Percentiles rank a stretch among this genome's conserved stretches.
These are phyloP conservation scores for Parnassius smintheus DNA, from an alignment of 2,888 invertebrate species.

Conservation along the genomic window DNA sequence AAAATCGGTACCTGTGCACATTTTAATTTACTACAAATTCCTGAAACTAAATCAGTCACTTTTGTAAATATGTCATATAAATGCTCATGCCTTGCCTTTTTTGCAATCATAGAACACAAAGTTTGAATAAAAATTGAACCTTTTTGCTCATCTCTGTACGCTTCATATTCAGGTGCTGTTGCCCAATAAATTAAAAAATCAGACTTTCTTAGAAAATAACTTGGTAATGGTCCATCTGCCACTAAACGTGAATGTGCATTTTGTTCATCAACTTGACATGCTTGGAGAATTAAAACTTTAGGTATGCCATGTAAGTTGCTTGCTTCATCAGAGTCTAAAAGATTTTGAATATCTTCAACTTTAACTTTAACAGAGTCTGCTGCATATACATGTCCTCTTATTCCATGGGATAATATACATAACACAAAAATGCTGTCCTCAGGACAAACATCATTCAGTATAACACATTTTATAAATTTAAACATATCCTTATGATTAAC, in stretches of 20 bases:
- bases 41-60: constrained; percentile 54
- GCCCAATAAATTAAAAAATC: constrained; percentile 71
- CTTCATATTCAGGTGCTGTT: constrained; percentile 67
- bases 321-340: constrained; percentile 59
- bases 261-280: constrained; percentile 62
- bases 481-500: constrained; percentile 55
- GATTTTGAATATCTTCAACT: constrained; percentile 61
- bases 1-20: constrained; percentile 60
- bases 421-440: constrained; percentile 69
- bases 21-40: constrained; percentile 43
- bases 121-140: constrained; percentile 70
- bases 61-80: constrained; percentile 63
- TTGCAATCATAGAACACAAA: constrained; percentile 51
- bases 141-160: constrained; percentile 54
- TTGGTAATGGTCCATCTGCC: constrained; percentile 50
- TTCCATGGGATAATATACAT: constrained; percentile 71
- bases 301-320: constrained; percentile 55
- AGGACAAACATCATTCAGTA: constrained; percentile 46
- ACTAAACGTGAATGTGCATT: constrained; percentile 40
- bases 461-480: constrained; percentile 51
- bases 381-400: constrained; percentile 65
- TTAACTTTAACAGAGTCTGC: constrained; percentile 68
- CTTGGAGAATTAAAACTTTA: constrained; percentile 67
- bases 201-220: constrained; percentile 50
- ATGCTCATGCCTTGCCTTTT: constrained; percentile 50